A percentile compares a stretch with the other conserved stretches of the same genome.
Evolutionary conservation across 92 coral and sea anemone species (phyloP).

Genomic region (Umimayanthus kanabou): DNA sequence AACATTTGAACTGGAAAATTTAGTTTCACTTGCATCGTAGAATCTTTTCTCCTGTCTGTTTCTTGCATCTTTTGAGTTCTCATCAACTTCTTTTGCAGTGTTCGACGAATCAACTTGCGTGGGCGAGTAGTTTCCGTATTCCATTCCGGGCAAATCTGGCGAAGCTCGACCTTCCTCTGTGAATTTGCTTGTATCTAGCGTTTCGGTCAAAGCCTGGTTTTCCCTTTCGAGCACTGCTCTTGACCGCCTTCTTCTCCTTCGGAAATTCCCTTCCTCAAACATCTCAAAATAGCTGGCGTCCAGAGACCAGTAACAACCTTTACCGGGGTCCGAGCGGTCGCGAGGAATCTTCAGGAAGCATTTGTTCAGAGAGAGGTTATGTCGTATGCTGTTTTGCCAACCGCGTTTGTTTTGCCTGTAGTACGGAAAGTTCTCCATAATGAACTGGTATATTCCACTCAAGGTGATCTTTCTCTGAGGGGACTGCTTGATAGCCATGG

Average conservation of each 20-base stretch:
- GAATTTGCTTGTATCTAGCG: background rate
- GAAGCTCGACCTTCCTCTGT: background rate
- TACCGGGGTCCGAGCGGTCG: conserved; percentile 94
- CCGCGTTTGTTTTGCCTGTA: conserved; percentile 95
- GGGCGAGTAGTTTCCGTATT: background rate
- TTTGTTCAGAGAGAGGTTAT: conserved; percentile 91
- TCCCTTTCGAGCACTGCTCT: conserved; percentile 34
- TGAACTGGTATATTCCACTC: conserved; percentile 96
- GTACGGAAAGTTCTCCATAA: conserved; percentile 96
- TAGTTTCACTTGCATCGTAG: background rate
- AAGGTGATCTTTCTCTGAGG: conserved; percentile 84
- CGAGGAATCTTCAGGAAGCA: conserved; percentile 96
- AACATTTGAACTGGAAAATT: background rate
- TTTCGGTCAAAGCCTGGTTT: background rate
- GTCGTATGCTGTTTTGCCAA: conserved; percentile 99
- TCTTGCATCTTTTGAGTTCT: background rate
- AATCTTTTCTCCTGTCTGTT: background rate
- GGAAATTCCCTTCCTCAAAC: conserved; percentile 97
- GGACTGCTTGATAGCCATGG: conserved; percentile 97
- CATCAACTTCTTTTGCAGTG: background rate
- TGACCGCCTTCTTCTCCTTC: conserved; percentile 86
- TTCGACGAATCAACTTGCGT: background rate
- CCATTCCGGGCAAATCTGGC: background rate
- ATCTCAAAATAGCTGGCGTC: conserved; percentile 90
- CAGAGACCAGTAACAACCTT: conserved; percentile 97